Conservation (phyloP, 1,140 invertebrate species). For the Cheumatopsyche charites region DNA sequence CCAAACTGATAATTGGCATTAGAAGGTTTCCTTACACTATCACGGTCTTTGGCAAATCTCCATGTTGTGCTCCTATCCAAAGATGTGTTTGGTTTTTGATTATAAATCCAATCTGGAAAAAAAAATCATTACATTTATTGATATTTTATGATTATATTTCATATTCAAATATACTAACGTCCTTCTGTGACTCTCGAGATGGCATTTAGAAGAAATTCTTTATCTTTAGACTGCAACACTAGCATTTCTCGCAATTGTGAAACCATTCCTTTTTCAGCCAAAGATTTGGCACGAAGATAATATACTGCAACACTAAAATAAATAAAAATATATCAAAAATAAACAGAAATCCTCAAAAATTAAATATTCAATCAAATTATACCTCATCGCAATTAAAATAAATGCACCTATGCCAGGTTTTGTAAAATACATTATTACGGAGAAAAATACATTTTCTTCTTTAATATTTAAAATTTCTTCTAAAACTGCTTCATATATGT, state of each 20-base stretch:
- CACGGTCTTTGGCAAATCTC: conserved; percentile 32
- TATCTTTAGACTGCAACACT: conserved; percentile 73
- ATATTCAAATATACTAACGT: conserved; percentile 48
- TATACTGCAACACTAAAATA: conserved; percentile 68
- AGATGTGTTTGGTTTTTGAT: conserved; percentile 32
- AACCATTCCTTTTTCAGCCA: conserved; percentile 69
- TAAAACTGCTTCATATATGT: conserved; percentile 61
- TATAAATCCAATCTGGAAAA: conserved; percentile 45
- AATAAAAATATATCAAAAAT: conserved; percentile 32
- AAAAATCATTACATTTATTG: too few species aligned
- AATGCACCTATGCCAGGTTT: conserved; percentile 61
- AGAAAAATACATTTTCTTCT: conserved; percentile 56
- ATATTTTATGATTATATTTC: too few species aligned
- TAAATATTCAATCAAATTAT: conserved; percentile 49
- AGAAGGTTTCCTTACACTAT: conserved; percentile 39
- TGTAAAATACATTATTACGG: conserved; percentile 55
- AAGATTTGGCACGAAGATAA: conserved; percentile 68
- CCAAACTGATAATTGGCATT: conserved; percentile 43
- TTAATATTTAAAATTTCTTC: conserved; percentile 57
- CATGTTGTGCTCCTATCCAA: conserved; percentile 34
- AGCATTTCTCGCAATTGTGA: conserved; percentile 71
- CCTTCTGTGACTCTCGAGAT: conserved; percentile 61
- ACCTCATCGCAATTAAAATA: conserved; percentile 63
- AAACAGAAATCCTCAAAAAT: too few species aligned
- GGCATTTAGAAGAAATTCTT: conserved; percentile 72